Evolutionary conservation across 2,888 invertebrate genomes (phyloP), one percentile per base, ranked within the genome.

Genomic region (Boloria selene): DNA sequence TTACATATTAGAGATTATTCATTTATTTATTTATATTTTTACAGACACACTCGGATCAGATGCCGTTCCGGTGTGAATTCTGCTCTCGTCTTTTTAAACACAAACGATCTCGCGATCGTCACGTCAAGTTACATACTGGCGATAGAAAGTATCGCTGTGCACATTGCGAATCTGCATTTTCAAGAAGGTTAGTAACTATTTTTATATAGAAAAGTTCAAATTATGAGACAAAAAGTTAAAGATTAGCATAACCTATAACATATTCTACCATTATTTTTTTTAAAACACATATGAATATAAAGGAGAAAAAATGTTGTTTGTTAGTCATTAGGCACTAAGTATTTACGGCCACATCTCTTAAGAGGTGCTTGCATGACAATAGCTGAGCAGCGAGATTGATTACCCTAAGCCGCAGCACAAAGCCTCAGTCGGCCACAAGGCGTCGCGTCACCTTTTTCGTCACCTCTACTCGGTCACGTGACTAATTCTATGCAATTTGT

Each of bases 51-150:
- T 95, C 96, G 65, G 98, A 98, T 81, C 96, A 97, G 87, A 95
- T 98, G 94, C 98, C 98, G 70, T 98, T 97, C 88, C 96, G 96
- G 73, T 98, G 98, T 88, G 96, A 96, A 76, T 97, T 96, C 90
- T 98, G 98, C 89, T 95, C 96, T 68, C 95, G 98, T 71, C 93
- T 97, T 73, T 98, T 98, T 93, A 98, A 98, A 87, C 98, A 98
- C 93, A 98, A 98, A 86, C 94, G 98, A 44, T 98, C 97, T 72
- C 94, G 98, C 64, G 98, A 98, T 88, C 95, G 98, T 22, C 98
- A 98, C 90, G 96, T 97, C 77, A 98, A 98, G 85, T 93, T 98
- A 68, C 98, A 98, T 89, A 97, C 97, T 0, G 97, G 97, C 13
- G 97, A 97, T 86, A 94, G 97, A 83, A 97, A 97, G 86, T 98